Conservation (phyloP, 92 coral and sea anemone genomes). For the Palythoa grandis region DNA sequence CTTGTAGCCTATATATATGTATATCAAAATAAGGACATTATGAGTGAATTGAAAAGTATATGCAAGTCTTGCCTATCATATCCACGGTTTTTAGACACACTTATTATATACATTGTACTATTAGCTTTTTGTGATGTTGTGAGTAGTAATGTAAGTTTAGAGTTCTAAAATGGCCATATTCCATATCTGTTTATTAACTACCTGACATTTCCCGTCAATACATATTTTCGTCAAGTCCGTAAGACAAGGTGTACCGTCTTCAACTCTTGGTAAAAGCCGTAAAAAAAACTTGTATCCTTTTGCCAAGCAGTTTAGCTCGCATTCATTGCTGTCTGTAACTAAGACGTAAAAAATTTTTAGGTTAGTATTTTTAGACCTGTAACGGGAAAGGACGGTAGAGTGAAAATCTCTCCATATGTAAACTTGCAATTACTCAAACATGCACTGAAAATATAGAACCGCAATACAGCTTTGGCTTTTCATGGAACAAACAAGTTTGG, state of each 20-base stretch:
- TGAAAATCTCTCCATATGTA: not conserved
- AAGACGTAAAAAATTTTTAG: not conserved
- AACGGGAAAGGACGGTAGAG: not conserved
- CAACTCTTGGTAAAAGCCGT: conserved; percentile 73
- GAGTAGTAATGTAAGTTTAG: no score
- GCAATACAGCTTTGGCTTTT: no score
- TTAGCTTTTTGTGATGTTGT: no score
- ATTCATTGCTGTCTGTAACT: conserved; percentile 79
- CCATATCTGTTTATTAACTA: not conserved
- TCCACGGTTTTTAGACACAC: no score
- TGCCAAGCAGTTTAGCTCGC: conserved; percentile 94
- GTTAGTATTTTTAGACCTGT: not conserved
- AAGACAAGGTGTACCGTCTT: conserved; percentile 95
- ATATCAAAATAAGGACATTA: no score
- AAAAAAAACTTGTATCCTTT: conserved; percentile 94
- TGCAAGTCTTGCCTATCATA: no score
- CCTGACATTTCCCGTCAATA: conserved; percentile 93
- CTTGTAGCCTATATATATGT: no score
- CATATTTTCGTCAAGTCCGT: conserved; percentile 83
- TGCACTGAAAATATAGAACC: no score
- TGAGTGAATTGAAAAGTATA: no score
- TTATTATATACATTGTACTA: no score
- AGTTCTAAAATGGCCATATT: not conserved
- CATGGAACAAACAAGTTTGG: no score
- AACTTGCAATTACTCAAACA: no score